Conservation (phyloP, 1,140 invertebrate genomes). For the Leptestheria dahalacensis region DNA sequence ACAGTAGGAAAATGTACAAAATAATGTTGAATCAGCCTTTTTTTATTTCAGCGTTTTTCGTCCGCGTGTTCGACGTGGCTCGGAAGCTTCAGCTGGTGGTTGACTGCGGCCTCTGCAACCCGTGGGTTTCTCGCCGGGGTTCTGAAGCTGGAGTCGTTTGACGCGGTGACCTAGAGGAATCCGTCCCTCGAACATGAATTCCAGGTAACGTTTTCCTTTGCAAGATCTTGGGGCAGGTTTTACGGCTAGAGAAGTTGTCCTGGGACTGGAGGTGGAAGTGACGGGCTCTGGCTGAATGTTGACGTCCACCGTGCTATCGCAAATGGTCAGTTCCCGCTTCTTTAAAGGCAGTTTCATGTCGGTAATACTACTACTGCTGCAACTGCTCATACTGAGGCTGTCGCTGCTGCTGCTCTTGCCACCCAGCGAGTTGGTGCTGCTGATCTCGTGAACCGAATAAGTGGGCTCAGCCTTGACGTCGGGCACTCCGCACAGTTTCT, state of each 20-base stretch:
- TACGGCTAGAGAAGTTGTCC: not conserved
- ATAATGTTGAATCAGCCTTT: not conserved
- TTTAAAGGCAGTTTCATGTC: not conserved
- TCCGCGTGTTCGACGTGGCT: not conserved
- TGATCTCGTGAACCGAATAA: too few species aligned
- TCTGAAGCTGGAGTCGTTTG: not conserved
- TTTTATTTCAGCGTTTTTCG: not conserved
- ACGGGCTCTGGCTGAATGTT: not conserved
- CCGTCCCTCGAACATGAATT: constrained; percentile 8
- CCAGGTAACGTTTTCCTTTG: constrained; percentile 11
- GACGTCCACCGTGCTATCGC: not conserved
- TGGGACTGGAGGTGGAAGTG: not conserved
- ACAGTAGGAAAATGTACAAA: not conserved
- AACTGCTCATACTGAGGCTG: not conserved
- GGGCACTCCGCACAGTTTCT: not conserved
- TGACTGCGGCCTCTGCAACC: not conserved
- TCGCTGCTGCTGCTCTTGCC: constrained; percentile 1
- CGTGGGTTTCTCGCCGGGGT: not conserved
- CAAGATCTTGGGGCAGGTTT: constrained; percentile 8
- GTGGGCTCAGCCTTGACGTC: not conserved
- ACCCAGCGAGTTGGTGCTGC: not conserved
- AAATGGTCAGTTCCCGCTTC: constrained; percentile 8
- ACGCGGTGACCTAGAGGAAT: not conserved
- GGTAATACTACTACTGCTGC: not conserved
- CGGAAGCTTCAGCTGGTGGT: not conserved